Base-by-base conservation (phyloP, 1,140 invertebrate genomes). In the Trigoniulus corallinus region DNA sequence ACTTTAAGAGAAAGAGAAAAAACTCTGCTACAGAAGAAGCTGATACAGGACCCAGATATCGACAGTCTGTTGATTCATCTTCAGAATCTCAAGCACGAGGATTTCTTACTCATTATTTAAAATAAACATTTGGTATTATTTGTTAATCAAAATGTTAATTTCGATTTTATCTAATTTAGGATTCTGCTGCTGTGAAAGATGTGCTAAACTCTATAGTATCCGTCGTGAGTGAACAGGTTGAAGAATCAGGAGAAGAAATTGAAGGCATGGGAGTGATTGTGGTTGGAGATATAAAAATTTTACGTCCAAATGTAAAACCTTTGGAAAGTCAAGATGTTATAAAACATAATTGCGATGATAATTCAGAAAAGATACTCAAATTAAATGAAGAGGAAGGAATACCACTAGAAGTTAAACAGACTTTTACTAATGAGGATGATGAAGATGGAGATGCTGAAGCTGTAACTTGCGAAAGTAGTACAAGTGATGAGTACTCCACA, bases 1-100 rank as follows among this genome's bases (percentile, higher is more conserved):
- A 67, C 53, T 64, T 60, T 47, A 58, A 54, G 42, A 53, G 60
- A 39, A 62, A 63, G 34, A 56, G 56, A 13, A 51, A 48, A 37
- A 20, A 12, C 13, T 34, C 41, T 46, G 39, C 48, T 25, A 51
- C 29, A 20, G 24, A 48, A 40, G 47, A 53, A 7, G 39, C 40
- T 27, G 34, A 37, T 23, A 41, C 23, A 20, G 37, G 45, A 2
- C 27, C 53, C 18, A 24, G 27, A 20, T 27, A 15, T 18, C 12
- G 51, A 4, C 37, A 44, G 3, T 57, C 56, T 10, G 41, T 51
- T 13, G 53, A 57, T 47, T 57, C 57, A 1, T 56, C 57, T 2
- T 53, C 57, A 0, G 56, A 59, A 47, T 49, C 53, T 10, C 24
- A 29, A 20, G 49, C 37, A 45, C n/a, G n/a, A 51, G 47, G 13